phyloP scores from a whole-genome alignment of 1,140 invertebrate genomes.

The Planococcus citri region DNA sequence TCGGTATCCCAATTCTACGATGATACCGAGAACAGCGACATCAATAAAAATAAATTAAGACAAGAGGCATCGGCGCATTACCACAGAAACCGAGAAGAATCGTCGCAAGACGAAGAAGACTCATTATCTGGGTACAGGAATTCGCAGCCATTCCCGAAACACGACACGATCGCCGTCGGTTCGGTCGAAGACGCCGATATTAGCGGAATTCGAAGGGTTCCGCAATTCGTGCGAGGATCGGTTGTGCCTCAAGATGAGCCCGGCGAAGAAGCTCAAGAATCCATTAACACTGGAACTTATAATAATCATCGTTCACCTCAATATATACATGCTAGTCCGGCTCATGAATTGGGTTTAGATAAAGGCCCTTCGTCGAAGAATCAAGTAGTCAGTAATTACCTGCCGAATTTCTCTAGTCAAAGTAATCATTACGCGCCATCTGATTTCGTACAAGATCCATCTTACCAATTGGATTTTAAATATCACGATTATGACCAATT shows the following conservation, averaged over 20 bases:
- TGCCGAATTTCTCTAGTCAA: constrained; percentile 15
- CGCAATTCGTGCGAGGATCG: constrained; percentile 18
- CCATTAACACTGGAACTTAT: constrained; percentile 23
- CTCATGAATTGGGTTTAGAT: not conserved
- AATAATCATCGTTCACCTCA: constrained; percentile 24
- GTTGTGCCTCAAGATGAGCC: constrained; percentile 12
- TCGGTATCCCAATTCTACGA: constrained; percentile 6
- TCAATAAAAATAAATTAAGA: constrained; percentile 15
- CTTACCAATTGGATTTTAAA: constrained; percentile 50
- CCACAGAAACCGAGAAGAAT: not conserved
- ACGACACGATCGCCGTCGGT: not conserved
- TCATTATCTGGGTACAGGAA: not conserved
- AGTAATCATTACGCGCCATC: constrained; percentile 18
- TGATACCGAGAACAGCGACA: not conserved
- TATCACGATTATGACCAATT: constrained; percentile 84
- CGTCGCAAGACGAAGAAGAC: not conserved
- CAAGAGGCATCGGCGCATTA: constrained; percentile 8
- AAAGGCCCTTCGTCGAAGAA: not conserved
- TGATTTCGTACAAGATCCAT: constrained; percentile 22
- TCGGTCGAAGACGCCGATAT: constrained; percentile 13
- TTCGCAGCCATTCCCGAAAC: not conserved
- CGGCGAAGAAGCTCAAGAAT: constrained; percentile 23
- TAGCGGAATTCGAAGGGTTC: not conserved
- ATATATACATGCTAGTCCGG: not conserved
- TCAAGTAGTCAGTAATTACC: not conserved